Base-by-base conservation (phyloP, 2,888 invertebrate genomes). In the Mythimna impura region DNA sequence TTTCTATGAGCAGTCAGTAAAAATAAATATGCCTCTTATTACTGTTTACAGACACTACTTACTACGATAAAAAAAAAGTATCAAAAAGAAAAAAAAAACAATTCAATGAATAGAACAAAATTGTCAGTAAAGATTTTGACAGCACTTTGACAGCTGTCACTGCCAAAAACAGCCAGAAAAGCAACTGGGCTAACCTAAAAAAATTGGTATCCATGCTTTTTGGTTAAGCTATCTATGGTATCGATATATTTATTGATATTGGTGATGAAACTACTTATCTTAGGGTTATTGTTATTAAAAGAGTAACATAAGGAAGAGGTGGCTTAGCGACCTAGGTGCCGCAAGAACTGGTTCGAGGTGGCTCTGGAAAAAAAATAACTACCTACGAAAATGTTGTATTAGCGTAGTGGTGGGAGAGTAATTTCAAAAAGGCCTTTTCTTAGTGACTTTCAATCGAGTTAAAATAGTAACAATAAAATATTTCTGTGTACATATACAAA, bases 1-100 rank as follows among this genome's bases (percentile, higher is more conserved):
- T 81, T 82, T 66, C 64, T 71, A 64, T 71, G 71, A 76, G 69
- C 61, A 75, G 66, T 71, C 66, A 58, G 68, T 66, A 50, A 68
- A 71, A 82, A 69, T 70, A 68, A 72, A 78, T 69, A 73, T 52
- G 47, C n/a, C 50, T 63, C 50, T 60, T 66, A 58, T 54, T 58
- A 57, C 61, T 55, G 50, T 55, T 62, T 76, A 50, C 60, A 54
- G 57, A 9, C 47, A 2, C 40, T 67, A 67, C 54, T 54, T 67
- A 67, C 54, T 54, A 80, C 34, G 22, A 52, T 30, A 67, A 60
- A 43, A 17, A 40, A 50, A 55, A 52, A 36, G n/a, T 25, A 40
- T 3, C 17, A 34, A 12, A 34, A 20, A 34, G n/a, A 0, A 36
- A 20, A n/a, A 25, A 43, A 2, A 7, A 14, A 30, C 2, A n/a